These are phyloP conservation scores for Dyspetes luteomarginatus DNA, from an alignment of 2,888 invertebrate genomes.

Conservation along the genomic window DNA sequence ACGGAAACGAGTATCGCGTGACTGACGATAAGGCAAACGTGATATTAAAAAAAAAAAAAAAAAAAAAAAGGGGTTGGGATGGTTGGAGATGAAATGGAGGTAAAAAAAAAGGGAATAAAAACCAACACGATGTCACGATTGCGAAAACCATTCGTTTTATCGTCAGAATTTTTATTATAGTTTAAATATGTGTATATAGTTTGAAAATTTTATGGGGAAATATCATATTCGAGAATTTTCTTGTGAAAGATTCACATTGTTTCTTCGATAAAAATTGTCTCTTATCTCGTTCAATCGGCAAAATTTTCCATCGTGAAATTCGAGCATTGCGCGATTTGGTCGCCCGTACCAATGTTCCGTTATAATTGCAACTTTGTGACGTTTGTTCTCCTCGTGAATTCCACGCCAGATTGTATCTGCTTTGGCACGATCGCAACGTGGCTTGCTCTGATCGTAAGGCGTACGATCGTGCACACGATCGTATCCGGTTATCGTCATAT, in stretches of 20 bases:
- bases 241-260: conserved; percentile 64
- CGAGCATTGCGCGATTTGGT: conserved; percentile 74
- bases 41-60: conserved; percentile 30
- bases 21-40: conserved; percentile 31
- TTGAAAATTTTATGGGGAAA: conserved; percentile 2
- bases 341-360: conserved; percentile 75
- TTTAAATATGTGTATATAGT: conserved; percentile 11
- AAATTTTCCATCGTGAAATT: conserved; percentile 73
- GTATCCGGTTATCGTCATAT: conserved; percentile 68
- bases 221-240: conserved; percentile 23
- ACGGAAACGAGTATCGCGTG: conserved; percentile 52
- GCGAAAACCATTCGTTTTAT: conserved; percentile 22
- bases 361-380: conserved; percentile 72
- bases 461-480: conserved; percentile 73
- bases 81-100: background rate
- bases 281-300: conserved; percentile 69
- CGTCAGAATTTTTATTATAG: conserved; percentile 16
- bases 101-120: conserved; percentile 23
- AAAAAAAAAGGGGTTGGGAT: conserved; percentile 2
- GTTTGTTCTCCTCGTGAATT: conserved; percentile 75
- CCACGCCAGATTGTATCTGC: conserved; percentile 71
- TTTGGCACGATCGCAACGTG: conserved; percentile 74
- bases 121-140: conserved; percentile 26
- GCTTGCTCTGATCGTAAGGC: conserved; percentile 72
- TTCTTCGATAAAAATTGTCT: conserved; percentile 70